A percentile compares a stretch with the other conserved stretches of the same genome.
Evolutionary conservation across 2,888 invertebrate species (phyloP).

Genomic region (Teleogryllus oceanicus): DNA sequence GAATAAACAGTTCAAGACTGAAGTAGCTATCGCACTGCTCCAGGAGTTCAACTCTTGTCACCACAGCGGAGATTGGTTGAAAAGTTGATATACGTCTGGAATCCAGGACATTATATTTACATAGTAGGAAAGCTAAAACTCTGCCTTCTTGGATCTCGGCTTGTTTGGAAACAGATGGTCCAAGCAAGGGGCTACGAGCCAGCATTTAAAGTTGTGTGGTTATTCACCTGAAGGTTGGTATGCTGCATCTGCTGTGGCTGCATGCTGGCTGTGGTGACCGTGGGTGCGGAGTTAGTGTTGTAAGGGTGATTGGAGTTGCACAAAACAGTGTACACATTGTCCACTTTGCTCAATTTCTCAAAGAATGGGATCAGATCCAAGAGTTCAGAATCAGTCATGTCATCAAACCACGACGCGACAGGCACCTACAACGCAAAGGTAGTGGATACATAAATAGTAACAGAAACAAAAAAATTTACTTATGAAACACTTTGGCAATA

Average conservation of each 20-base stretch:
- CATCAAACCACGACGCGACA: constrained; percentile 99
- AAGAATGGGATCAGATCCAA: constrained; percentile 97
- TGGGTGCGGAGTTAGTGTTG: constrained; percentile 48
- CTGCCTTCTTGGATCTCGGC: constrained; percentile 3
- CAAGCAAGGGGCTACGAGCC: constrained; percentile 33
- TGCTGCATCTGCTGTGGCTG: constrained; percentile 35
- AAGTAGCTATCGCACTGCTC: not conserved
- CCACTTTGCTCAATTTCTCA: constrained; percentile 93
- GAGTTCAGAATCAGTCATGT: constrained; percentile 94
- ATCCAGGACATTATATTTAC: constrained; percentile 18
- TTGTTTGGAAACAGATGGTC: constrained; percentile 11
- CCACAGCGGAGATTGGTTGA: constrained; percentile 2
- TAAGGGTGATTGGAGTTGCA: constrained; percentile 88
- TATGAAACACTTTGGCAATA: no score
- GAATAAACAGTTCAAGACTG: constrained; percentile 6
- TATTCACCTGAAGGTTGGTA: constrained; percentile 35
- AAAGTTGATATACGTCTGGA: constrained; percentile 18
- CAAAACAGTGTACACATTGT: constrained; percentile 93
- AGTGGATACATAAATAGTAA: not conserved
- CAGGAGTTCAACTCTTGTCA: constrained; percentile 7
- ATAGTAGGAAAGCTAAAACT: constrained; percentile 3
- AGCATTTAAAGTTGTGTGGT: constrained; percentile 31
- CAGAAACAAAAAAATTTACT: no score
- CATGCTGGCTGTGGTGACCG: constrained; percentile 28
- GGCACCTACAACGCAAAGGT: constrained; percentile 69